These are phyloP conservation scores for Stenchaetothrips biformis DNA, from an alignment of 2,888 invertebrate species.

Conservation along the genomic window DNA sequence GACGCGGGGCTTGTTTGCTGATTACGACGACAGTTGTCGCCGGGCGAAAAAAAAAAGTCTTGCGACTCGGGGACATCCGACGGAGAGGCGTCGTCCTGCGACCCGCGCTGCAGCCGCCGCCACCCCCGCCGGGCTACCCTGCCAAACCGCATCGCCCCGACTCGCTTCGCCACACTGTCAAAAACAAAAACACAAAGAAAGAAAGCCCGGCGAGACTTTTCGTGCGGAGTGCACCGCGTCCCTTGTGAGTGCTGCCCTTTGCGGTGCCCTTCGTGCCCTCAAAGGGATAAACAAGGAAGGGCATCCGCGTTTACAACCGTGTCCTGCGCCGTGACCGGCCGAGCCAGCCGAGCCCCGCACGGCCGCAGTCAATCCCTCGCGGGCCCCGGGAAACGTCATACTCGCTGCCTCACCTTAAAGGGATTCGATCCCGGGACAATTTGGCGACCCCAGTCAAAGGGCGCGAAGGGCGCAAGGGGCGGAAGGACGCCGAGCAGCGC, in stretches of 20 bases:
- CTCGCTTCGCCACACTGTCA: too few species aligned
- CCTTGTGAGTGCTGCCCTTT: not conserved
- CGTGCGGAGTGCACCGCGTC: not conserved
- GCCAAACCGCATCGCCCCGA: too few species aligned
- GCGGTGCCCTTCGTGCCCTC: not conserved
- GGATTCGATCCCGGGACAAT: too few species aligned
- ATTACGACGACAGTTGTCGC: conserved; percentile 4
- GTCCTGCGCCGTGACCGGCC: not conserved
- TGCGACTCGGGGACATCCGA: not conserved
- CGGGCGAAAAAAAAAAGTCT: not conserved
- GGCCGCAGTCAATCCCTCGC: not conserved
- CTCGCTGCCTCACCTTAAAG: not conserved
- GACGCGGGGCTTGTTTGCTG: conserved; percentile 13
- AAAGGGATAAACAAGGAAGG: not conserved
- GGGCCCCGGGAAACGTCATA: not conserved
- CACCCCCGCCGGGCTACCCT: too few species aligned
- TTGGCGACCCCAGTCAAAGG: too few species aligned
- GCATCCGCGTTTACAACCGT: not conserved
- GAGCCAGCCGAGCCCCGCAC: not conserved
- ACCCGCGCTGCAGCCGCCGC: too few species aligned
- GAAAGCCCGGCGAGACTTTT: too few species aligned
- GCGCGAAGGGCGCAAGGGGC: too few species aligned
- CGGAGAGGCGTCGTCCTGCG: not conserved
- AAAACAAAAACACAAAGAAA: too few species aligned
- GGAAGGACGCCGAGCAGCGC: too few species aligned